These are phyloP conservation scores for Epinotia brunnichana DNA, from an alignment of 2,888 invertebrate species.

Conservation along the genomic window DNA sequence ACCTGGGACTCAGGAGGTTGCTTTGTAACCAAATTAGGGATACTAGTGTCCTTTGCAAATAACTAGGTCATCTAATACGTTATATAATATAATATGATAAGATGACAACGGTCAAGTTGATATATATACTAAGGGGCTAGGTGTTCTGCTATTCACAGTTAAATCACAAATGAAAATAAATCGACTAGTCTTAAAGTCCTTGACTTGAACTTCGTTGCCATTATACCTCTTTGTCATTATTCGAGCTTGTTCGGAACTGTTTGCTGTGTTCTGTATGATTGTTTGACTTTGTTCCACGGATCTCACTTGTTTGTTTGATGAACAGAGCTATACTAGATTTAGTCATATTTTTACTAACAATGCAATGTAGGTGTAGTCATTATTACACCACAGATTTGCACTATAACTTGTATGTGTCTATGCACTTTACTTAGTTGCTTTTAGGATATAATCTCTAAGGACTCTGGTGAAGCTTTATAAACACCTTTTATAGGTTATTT, in stretches of 20 bases:
- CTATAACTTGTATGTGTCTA: constrained; percentile 6
- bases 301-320: constrained; percentile 44
- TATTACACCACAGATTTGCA: constrained; percentile 6
- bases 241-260: not conserved
- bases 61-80: no score
- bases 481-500: not conserved
- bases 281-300: constrained; percentile 38
- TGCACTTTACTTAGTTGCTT: constrained; percentile 8
- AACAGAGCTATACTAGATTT: constrained; percentile 41
- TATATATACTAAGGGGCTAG: no score
- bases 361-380: constrained; percentile 20
- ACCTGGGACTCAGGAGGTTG: no score
- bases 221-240: constrained; percentile 29
- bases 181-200: constrained; percentile 23
- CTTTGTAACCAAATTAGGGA: no score
- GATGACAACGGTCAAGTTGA: no score
- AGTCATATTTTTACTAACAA: constrained; percentile 32
- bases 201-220: constrained; percentile 33
- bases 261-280: constrained; percentile 25
- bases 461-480: constrained; percentile 14
- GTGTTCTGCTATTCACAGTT: no score
- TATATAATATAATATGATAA: no score
- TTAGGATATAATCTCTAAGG: constrained; percentile 23
- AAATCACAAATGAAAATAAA: not conserved
- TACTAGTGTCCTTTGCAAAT: no score